Evolutionary conservation across 1,140 invertebrate species (phyloP).

Genomic region (Pogonus chalceus): DNA sequence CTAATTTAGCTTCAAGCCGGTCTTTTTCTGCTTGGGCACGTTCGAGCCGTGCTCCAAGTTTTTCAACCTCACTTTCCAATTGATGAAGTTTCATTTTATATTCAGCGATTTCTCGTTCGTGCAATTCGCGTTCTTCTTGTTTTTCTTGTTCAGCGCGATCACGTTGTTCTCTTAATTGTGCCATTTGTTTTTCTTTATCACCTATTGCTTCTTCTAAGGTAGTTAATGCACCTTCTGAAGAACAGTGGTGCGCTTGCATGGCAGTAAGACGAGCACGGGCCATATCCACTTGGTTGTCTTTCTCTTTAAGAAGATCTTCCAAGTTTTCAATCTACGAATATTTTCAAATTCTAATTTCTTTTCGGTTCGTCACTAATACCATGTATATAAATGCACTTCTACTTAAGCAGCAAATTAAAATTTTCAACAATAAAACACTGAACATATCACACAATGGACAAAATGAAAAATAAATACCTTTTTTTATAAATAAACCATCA

Average conservation of each 20-base stretch:
- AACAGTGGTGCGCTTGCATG: constrained; percentile 88
- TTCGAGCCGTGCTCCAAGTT: constrained; percentile 76
- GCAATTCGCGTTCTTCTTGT: constrained; percentile 87
- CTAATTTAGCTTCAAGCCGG: constrained; percentile 78
- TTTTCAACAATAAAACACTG: not conserved
- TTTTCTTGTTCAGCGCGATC: constrained; percentile 95
- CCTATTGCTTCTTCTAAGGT: constrained; percentile 90
- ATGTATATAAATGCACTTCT: not conserved
- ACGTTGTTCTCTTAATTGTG: constrained; percentile 60
- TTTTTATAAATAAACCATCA: not conserved
- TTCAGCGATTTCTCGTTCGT: constrained; percentile 87
- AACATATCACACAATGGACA: not conserved
- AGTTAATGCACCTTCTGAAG: constrained; percentile 81
- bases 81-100: constrained; percentile 90
- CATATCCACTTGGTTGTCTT: constrained; percentile 96
- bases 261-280: constrained; percentile 77
- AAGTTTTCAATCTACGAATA: constrained; percentile 82
- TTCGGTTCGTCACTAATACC: not conserved
- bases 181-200: constrained; percentile 95
- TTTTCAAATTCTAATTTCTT: not conserved
- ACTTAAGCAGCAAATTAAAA: not conserved
- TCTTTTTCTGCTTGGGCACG: constrained; percentile 82
- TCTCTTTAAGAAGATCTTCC: constrained; percentile 93
- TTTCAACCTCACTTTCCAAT: constrained; percentile 83
- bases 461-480: not conserved